Evolutionary conservation across 1,140 invertebrate genomes (phyloP).

Genomic region (Diabrotica undecimpunctata): DNA sequence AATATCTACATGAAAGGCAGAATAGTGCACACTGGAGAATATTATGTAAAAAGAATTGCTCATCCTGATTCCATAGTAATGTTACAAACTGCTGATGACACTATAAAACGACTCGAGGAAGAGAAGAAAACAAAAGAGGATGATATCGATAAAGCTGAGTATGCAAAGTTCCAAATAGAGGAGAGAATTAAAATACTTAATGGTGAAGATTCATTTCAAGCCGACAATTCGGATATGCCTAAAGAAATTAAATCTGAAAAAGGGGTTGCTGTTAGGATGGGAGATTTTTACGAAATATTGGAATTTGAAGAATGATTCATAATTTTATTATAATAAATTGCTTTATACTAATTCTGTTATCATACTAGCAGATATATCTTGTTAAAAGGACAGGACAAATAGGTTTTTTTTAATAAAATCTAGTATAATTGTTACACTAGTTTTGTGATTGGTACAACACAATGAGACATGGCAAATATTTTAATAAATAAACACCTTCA

Average conservation of each 20-base stretch:
- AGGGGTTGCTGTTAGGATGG: constrained; percentile 37
- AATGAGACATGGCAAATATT: too few species aligned
- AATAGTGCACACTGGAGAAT: constrained; percentile 38
- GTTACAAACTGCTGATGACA: constrained; percentile 32
- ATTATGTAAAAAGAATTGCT: constrained; percentile 28
- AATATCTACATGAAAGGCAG: constrained; percentile 33
- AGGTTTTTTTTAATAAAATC: too few species aligned
- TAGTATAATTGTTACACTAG: too few species aligned
- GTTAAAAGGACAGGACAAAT: background rate
- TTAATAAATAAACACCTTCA: too few species aligned
- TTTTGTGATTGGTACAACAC: too few species aligned
- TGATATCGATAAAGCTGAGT: constrained; percentile 25
- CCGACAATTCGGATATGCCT: constrained; percentile 23
- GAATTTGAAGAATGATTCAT: constrained; percentile 32
- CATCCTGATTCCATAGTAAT: constrained; percentile 30
- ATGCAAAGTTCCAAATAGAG: constrained; percentile 26
- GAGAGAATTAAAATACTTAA: constrained; percentile 32
- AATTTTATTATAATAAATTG: background rate
- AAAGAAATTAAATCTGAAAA: constrained; percentile 37
- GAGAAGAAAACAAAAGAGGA: constrained; percentile 25
- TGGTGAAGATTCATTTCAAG: constrained; percentile 17
- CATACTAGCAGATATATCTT: background rate
- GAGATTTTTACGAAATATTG: constrained; percentile 37
- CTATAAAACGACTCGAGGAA: constrained; percentile 25
- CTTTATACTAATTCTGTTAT: background rate